These are phyloP conservation scores for Actenoides hombroni DNA, from an alignment of 2,113 vertebrate genomes.

Conservation along the genomic window DNA sequence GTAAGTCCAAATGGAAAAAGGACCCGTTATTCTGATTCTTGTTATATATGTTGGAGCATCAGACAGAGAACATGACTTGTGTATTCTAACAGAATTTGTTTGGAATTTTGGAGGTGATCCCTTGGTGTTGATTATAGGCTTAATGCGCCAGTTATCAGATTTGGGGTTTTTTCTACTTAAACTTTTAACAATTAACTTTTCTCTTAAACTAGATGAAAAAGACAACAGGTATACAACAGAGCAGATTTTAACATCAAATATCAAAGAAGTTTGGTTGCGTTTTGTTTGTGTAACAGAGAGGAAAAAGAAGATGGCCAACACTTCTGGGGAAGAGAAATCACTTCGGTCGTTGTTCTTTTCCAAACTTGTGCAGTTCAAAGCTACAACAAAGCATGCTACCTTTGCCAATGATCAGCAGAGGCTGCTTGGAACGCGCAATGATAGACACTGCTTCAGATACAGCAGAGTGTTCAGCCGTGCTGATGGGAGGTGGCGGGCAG, in stretches of 20 bases:
- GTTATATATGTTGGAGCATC: neutral
- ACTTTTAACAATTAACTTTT: neutral
- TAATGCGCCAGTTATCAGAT: neutral
- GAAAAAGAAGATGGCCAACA: neutral
- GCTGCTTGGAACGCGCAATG: slow-evolving; percentile 79
- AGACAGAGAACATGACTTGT: neutral
- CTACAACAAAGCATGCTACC: slow-evolving; percentile 69
- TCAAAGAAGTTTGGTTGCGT: neutral
- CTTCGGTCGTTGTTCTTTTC: neutral
- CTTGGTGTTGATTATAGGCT: neutral
- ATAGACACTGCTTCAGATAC: slow-evolving; percentile 74
- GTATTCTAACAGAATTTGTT: neutral
- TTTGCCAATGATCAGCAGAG: slow-evolving; percentile 93
- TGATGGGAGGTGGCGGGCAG: slow-evolving; percentile 83
- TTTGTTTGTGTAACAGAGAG: neutral
- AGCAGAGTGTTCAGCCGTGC: slow-evolving; percentile 75
- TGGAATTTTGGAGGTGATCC: neutral
- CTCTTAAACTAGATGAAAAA: neutral
- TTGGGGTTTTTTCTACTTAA: neutral
- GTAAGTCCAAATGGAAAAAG: neutral
- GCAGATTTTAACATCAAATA: neutral
- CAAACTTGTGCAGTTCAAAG: neutral
- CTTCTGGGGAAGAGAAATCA: neutral
- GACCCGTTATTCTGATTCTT: neutral
- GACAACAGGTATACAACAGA: neutral